These are phyloP conservation scores for Leptogaster cylindrica DNA, from an alignment of 2,888 invertebrate species.

Conservation along the genomic window DNA sequence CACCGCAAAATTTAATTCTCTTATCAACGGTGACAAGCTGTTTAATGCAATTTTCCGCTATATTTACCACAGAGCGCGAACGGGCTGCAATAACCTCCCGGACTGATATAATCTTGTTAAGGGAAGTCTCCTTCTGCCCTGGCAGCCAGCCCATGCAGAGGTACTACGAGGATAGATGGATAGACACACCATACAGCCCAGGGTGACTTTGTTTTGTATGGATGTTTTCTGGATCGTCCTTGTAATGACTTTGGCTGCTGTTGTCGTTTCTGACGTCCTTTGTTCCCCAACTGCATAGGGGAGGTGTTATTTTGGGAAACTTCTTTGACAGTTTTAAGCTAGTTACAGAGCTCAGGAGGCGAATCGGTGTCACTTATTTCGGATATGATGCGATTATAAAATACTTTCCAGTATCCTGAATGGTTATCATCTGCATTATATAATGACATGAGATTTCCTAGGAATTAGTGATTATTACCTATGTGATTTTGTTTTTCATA, in stretches of 20 bases:
- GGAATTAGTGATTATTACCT: no score
- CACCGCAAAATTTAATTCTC: constrained; percentile 62
- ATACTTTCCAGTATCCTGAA: no score
- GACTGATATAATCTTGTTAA: constrained; percentile 39
- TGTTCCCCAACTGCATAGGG: constrained; percentile 24
- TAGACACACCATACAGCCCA: constrained; percentile 26
- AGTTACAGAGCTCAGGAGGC: no score
- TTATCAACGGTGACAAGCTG: constrained; percentile 62
- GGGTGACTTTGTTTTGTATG: constrained; percentile 25
- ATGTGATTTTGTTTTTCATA: no score
- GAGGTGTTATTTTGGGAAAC: constrained; percentile 16
- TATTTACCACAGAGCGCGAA: constrained; percentile 54
- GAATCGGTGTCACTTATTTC: no score
- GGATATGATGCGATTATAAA: no score
- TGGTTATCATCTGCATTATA: no score
- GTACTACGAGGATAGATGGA: constrained; percentile 17
- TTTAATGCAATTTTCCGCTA: constrained; percentile 61
- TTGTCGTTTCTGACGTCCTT: constrained; percentile 36
- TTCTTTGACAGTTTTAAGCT: constrained; percentile 31
- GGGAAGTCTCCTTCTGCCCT: constrained; percentile 30
- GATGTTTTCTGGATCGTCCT: constrained; percentile 22
- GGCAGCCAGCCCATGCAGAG: constrained; percentile 24
- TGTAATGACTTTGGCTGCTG: constrained; percentile 37
- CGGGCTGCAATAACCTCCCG: constrained; percentile 30
- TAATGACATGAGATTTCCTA: no score